Evolutionary conservation across 2,888 invertebrate genomes (phyloP), one percentile per base, ranked within the genome.

Genomic region (Pristionchus mayeri): DNA sequence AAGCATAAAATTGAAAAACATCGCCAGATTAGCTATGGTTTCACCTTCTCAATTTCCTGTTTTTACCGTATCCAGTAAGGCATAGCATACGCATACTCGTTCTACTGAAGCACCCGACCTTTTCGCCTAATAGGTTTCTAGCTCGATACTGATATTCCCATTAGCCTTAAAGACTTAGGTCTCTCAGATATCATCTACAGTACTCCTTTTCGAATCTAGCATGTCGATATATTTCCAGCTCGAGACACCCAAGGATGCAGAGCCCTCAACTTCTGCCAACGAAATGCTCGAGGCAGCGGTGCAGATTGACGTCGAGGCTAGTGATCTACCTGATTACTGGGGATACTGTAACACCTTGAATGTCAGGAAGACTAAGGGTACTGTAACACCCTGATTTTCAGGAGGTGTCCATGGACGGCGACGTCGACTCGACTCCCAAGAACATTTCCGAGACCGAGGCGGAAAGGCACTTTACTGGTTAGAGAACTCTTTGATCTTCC

Each of bases 251-350:
- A 86, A 86, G 44, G 83, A 84, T 24, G 63, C 27, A 7, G 85
- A 86, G 7, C 27, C 48, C 1, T 40, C 76, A 0, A 34, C 48
- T 21, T 67, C 67, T 0, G 52, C 67, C 11, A 78, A 78, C 30
- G 83, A 48, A 44, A 44, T 48, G 90, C 89, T 82, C 87, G 88
- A 34, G 86, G 79, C 88, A 87, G 80, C 94, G 94, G 44, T 48
- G 13, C 44, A 4, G 24, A 82, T 37, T 4, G 81, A 82, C 48
- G 30, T 30, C 1, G 82, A 85, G 71, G 71, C 21, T 13, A 34
- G 63, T 24, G 6, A 27, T 60, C 13, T 30, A 27, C 27, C 13
- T 27, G 27, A 21, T 63, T 2, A 34, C 44, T 44, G 44, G 44
- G 44, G 18, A 37, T 18, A 34, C 13, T 63, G 13, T 63, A n/a